Conservation (phyloP, 2,888 invertebrate genomes). For the Phasia obesa region DNA sequence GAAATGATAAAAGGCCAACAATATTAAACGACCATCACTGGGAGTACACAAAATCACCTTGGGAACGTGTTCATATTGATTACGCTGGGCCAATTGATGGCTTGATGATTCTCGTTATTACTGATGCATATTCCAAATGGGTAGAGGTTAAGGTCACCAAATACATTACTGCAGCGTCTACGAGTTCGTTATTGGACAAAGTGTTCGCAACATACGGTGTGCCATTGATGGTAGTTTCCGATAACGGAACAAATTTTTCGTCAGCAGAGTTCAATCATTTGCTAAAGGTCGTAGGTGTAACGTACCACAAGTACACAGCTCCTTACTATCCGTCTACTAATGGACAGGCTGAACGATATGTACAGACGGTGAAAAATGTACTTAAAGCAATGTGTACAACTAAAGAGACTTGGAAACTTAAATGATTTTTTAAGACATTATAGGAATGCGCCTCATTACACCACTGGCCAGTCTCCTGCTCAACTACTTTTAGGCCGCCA, state of each 20-base stretch:
- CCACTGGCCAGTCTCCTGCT: no score
- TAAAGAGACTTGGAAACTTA: no score
- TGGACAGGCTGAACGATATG: neutral
- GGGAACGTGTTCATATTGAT: neutral
- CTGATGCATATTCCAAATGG: slow-evolving; percentile 3
- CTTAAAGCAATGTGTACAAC: no score
- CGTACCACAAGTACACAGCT: neutral
- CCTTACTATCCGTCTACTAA: neutral
- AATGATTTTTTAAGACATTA: no score
- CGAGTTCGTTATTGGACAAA: neutral
- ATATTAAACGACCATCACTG: no score
- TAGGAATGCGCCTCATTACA: no score
- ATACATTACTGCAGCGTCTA: neutral
- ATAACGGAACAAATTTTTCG: neutral
- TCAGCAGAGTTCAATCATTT: neutral
- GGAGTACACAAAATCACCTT: neutral
- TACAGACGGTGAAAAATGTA: no score
- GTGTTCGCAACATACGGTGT: no score
- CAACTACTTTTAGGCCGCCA: no score
- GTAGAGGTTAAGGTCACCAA: neutral
- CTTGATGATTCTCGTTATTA: neutral
- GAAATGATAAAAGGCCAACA: no score
- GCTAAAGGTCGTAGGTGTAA: neutral
- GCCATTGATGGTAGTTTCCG: no score
- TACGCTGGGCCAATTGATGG: neutral